Evolutionary conservation across 2,797 vertebrate species (phyloP).

Genomic region (Phoebastria nigripes): DNA sequence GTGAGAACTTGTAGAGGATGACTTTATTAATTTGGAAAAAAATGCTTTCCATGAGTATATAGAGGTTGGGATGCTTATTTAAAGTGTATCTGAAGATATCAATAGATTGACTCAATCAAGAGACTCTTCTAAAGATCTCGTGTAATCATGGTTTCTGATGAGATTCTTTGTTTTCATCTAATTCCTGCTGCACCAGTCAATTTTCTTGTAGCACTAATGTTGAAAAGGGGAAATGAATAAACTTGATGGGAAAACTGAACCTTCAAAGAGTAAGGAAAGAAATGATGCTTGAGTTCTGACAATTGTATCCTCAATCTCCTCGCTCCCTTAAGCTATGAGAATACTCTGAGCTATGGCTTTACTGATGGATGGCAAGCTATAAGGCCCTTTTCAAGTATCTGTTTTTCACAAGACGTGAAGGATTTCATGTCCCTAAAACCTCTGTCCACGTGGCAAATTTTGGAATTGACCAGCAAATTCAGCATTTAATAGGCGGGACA

Average conservation of each 20-base stretch:
- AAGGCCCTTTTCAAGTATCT: neutral
- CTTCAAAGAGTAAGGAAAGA: neutral
- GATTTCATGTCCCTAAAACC: neutral
- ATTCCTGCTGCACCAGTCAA: neutral
- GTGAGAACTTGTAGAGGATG: neutral
- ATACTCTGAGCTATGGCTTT: neutral
- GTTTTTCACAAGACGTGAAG: neutral
- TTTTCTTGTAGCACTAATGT: neutral
- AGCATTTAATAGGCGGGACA: neutral
- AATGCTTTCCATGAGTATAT: neutral
- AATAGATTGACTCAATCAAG: neutral
- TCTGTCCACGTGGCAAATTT: neutral
- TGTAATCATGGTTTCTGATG: neutral
- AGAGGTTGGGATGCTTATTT: neutral
- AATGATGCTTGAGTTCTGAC: neutral
- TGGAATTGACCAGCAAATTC: neutral
- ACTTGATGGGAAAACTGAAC: neutral
- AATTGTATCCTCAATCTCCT: neutral
- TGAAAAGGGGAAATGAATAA: neutral
- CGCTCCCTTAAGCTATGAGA: neutral
- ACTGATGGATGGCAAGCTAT: neutral
- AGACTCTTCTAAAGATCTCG: neutral
- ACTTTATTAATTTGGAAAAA: neutral
- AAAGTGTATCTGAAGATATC: neutral
- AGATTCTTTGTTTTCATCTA: neutral